phyloP scores from a whole-genome alignment of 2,113 vertebrate genomes.

The Hippocampus zosterae region DNA sequence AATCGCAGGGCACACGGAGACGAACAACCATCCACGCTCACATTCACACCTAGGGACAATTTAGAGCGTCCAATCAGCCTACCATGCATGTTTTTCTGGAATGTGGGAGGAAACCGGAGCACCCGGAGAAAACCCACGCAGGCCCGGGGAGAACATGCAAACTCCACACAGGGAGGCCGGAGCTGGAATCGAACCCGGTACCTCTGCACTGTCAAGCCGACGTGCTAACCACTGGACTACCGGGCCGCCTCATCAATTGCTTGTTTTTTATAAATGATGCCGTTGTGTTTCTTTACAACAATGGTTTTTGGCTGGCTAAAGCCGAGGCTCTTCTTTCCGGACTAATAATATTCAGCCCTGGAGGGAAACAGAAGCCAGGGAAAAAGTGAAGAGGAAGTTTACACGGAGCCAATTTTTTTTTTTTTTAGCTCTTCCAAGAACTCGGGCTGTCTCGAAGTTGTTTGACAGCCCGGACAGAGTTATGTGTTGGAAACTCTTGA shows the following conservation, averaged over 20 bases:
- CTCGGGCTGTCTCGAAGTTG: constrained; percentile 29
- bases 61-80: no score
- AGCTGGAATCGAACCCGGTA: no score
- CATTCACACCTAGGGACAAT: no score
- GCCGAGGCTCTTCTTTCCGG: constrained; percentile 37
- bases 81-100: no score
- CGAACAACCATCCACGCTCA: no score
- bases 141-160: no score
- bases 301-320: constrained; percentile 10
- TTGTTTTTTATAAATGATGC: neutral
- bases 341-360: constrained; percentile 48
- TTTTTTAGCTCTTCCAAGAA: constrained; percentile 24
- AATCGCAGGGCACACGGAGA: no score
- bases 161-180: no score
- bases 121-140: no score
- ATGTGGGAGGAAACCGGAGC: no score
- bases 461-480: constrained; percentile 14
- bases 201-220: no score
- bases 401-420: constrained; percentile 9
- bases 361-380: constrained; percentile 39
- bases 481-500: constrained; percentile 1
- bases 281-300: constrained; percentile 4
- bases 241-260: neutral
- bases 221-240: no score
- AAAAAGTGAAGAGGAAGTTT: constrained; percentile 29